These are phyloP conservation scores for Myiozetetes cayanensis DNA, from an alignment of 2,113 vertebrate genomes.

Conservation along the genomic window DNA sequence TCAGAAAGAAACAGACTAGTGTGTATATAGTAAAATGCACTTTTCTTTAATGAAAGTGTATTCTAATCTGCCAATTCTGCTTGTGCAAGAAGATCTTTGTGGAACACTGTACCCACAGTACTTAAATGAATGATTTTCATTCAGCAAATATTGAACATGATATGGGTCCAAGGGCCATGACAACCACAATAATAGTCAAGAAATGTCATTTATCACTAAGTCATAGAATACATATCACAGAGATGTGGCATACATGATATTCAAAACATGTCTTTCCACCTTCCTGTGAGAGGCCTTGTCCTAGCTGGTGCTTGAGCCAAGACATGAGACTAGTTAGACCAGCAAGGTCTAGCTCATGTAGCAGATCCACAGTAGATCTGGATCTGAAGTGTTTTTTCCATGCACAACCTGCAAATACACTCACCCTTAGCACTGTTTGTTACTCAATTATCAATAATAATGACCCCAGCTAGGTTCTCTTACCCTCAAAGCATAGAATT, in stretches of 20 bases:
- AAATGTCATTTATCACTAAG: neutral
- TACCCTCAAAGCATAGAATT: neutral
- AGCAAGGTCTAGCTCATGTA: neutral
- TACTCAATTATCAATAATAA: neutral
- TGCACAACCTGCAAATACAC: neutral
- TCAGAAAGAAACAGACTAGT: neutral
- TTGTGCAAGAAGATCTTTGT: neutral
- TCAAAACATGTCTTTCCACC: neutral
- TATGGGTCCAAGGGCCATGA: neutral
- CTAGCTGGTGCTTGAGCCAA: neutral
- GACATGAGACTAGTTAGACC: neutral
- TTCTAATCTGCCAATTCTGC: neutral
- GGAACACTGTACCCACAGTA: neutral
- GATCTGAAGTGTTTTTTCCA: neutral
- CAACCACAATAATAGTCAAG: neutral
- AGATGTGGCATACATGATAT: fast-evolving
- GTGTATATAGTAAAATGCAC: neutral
- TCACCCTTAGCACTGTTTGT: neutral
- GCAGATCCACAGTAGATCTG: neutral
- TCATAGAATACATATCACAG: neutral
- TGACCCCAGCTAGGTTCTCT: neutral
- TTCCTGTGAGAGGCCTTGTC: neutral
- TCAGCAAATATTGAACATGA: neutral
- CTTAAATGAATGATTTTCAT: neutral
- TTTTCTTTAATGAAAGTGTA: neutral